Conservation (phyloP, 2,113 vertebrate species). For the Hemibates koningsi region DNA sequence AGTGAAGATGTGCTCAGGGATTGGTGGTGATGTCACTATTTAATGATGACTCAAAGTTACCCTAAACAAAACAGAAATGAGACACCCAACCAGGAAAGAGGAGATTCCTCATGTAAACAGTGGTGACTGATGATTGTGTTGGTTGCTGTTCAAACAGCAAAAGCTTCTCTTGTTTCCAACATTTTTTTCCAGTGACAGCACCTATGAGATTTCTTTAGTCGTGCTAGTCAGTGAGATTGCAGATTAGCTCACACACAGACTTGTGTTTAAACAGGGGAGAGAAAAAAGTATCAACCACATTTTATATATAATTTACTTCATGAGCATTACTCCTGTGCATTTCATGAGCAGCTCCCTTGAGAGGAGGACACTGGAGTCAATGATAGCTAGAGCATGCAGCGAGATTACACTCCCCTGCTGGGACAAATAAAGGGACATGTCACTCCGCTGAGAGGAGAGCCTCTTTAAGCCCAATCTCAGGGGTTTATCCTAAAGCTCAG, state of each 20-base stretch:
- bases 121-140: not conserved
- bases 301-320: not conserved
- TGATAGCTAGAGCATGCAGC: not conserved
- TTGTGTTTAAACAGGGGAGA: not conserved
- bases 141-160: not conserved
- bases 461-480: constrained; percentile 22
- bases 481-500: constrained; percentile 44
- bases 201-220: no score
- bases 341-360: not conserved
- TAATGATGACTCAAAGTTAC: not conserved
- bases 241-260: not conserved
- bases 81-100: not conserved
- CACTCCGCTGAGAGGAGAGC: constrained; percentile 21
- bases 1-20: not conserved
- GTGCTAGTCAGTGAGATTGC: not conserved
- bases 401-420: constrained; percentile 16
- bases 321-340: not conserved
- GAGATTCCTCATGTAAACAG: not conserved
- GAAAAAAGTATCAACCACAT: not conserved
- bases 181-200: not conserved
- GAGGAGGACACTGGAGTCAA: not conserved
- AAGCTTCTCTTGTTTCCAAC: not conserved
- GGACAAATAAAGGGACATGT: constrained; percentile 19
- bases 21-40: not conserved
- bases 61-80: not conserved